phyloP scores from a whole-genome alignment of 2,797 vertebrate genomes.

The Philypnodon macrostomus region DNA sequence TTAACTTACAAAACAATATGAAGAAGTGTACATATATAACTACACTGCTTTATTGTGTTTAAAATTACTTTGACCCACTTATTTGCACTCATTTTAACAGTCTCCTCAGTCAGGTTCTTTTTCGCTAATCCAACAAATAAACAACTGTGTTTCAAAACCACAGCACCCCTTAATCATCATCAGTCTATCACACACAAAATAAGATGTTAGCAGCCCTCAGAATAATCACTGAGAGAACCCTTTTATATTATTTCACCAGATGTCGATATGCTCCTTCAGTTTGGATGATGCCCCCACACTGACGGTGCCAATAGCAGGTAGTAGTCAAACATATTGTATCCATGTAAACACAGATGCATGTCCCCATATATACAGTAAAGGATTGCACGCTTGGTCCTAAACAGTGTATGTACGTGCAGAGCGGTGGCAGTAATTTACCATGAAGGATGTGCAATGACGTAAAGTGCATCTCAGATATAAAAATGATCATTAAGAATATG shows the following conservation, averaged over 20 bases:
- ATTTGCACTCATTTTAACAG: not conserved
- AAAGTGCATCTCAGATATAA: slow-evolving; percentile 17
- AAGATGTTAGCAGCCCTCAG: slow-evolving; percentile 24
- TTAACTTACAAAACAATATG: slow-evolving; percentile 1
- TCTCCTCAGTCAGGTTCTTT: slow-evolving; percentile 5
- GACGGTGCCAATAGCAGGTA: slow-evolving; percentile 37
- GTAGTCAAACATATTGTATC: slow-evolving; percentile 50
- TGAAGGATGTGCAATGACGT: slow-evolving; percentile 18
- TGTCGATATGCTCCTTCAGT: slow-evolving; percentile 37
- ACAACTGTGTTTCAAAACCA: slow-evolving; percentile 3
- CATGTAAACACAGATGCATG: slow-evolving; percentile 36
- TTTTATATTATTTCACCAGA: slow-evolving; percentile 28
- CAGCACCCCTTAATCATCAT: slow-evolving; percentile 11
- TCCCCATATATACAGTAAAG: slow-evolving; percentile 40
- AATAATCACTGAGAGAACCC: slow-evolving; percentile 16
- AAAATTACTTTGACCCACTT: not conserved
- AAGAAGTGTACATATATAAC: not conserved
- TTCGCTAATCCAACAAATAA: slow-evolving; percentile 10
- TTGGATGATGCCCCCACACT: slow-evolving; percentile 27
- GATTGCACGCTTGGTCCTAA: slow-evolving; percentile 44
- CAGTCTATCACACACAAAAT: slow-evolving; percentile 18
- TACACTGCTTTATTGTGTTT: not conserved
- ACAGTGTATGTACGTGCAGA: slow-evolving; percentile 32
- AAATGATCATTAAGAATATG: slow-evolving; percentile 18
- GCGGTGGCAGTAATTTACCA: slow-evolving; percentile 31